phyloP scores from a whole-genome alignment of 1,140 invertebrate genomes.

The Spodoptera frugiperda region DNA sequence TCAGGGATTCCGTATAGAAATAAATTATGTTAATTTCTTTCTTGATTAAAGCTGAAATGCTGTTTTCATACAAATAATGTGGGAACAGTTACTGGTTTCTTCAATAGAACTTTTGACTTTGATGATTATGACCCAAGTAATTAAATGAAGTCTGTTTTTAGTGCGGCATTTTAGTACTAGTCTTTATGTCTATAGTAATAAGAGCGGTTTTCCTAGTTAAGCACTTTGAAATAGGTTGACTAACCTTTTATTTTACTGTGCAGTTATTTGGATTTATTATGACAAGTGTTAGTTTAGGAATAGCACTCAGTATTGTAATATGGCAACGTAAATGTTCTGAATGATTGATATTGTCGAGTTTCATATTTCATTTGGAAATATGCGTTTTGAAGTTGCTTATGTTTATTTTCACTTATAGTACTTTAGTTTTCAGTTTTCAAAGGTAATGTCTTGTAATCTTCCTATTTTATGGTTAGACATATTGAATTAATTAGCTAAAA shows the following conservation, averaged over 20 bases:
- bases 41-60: slow-evolving; percentile 4
- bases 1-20: slow-evolving; percentile 21
- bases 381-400: not conserved
- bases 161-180: not conserved
- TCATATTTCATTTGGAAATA: not conserved
- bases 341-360: not conserved
- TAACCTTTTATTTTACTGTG: not conserved
- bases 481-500: too few relatives aligned
- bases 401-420: too few relatives aligned
- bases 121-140: not conserved
- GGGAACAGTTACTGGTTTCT: not conserved
- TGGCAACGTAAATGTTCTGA: not conserved
- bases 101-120: slow-evolving; percentile 20
- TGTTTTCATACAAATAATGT: slow-evolving; percentile 23
- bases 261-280: slow-evolving; percentile 29
- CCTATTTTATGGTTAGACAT: too few relatives aligned
- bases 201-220: too few relatives aligned
- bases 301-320: not conserved
- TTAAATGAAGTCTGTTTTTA: not conserved
- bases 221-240: too few relatives aligned
- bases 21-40: slow-evolving; percentile 30
- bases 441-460: too few relatives aligned
- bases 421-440: too few relatives aligned
- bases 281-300: slow-evolving; percentile 19
- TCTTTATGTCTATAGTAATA: too few relatives aligned